phyloP scores from a whole-genome alignment of 2,113 vertebrate species.

The Chloropsis cyanopogon region DNA sequence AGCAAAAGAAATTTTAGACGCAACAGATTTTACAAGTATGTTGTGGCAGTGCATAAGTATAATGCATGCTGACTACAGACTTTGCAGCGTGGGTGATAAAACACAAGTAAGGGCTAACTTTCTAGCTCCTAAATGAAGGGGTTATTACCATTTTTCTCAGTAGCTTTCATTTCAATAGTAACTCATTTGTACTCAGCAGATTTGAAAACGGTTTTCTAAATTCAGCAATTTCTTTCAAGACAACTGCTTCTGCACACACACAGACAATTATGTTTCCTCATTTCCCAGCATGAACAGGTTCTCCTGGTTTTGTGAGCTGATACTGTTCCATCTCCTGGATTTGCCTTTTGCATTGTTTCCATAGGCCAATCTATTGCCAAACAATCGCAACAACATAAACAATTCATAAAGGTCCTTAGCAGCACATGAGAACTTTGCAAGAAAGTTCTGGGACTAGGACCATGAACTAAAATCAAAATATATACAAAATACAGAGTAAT shows the following conservation, averaged over 20 bases:
- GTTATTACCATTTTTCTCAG: background rate
- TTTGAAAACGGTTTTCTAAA: background rate
- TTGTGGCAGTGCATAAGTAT: background rate
- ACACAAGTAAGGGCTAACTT: background rate
- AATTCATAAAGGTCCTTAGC: background rate
- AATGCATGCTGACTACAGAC: background rate
- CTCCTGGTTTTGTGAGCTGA: background rate
- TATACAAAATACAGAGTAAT: background rate
- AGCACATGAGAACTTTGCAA: background rate
- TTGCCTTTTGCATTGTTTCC: background rate
- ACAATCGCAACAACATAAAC: background rate
- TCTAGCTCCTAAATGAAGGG: background rate
- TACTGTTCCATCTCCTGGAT: background rate
- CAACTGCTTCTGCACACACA: background rate
- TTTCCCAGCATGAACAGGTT: background rate
- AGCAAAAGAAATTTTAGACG: background rate
- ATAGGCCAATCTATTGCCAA: background rate
- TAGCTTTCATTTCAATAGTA: background rate
- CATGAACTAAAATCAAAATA: background rate
- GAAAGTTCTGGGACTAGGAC: background rate
- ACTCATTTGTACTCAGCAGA: background rate
- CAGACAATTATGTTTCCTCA: background rate
- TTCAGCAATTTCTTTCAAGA: background rate
- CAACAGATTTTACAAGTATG: background rate
- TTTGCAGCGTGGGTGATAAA: background rate